A percentile compares a stretch with the other conserved stretches of the same genome.
phyloP scores from a whole-genome alignment of 1,140 invertebrate genomes.

The Drosophila dunni region DNA sequence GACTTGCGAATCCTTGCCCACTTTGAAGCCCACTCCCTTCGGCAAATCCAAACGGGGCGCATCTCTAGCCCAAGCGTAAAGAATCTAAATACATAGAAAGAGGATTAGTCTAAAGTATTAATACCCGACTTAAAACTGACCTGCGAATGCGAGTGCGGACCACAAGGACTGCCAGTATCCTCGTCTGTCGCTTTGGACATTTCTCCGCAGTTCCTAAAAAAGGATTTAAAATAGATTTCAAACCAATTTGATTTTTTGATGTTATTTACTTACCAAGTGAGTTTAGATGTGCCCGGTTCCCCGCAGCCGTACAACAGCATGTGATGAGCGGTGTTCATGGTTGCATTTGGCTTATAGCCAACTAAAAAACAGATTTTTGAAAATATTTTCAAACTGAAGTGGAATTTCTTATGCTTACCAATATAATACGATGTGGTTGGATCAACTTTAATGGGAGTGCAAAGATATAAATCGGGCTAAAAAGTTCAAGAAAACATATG shows the following conservation, averaged over 20 bases:
- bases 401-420: conserved; percentile 85
- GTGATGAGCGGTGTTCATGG: conserved; percentile 96
- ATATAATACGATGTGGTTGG: conserved; percentile 90
- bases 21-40: conserved; percentile 92
- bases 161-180: conserved; percentile 88
- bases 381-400: conserved; percentile 15
- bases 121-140: conserved; percentile 35
- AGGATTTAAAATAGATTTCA: neutral
- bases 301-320: conserved; percentile 98
- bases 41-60: conserved; percentile 95
- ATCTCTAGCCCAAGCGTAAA: conserved; percentile 99
- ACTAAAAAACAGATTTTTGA: conserved; percentile 86
- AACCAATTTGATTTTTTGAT: neutral
- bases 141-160: conserved; percentile 87
- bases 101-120: neutral
- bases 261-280: conserved; percentile 87
- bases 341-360: conserved; percentile 96
- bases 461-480: conserved; percentile 93
- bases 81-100: conserved; percentile 87
- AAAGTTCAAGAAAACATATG: conserved; percentile 66
- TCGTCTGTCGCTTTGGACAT: conserved; percentile 88
- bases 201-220: conserved; percentile 94
- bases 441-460: conserved; percentile 92
- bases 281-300: conserved; percentile 91
- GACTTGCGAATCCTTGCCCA: conserved; percentile 89